Evolutionary conservation across 2,888 invertebrate species (phyloP), one percentile per base, ranked within the genome.

Genomic region (Callinectes sapidus): DNA sequence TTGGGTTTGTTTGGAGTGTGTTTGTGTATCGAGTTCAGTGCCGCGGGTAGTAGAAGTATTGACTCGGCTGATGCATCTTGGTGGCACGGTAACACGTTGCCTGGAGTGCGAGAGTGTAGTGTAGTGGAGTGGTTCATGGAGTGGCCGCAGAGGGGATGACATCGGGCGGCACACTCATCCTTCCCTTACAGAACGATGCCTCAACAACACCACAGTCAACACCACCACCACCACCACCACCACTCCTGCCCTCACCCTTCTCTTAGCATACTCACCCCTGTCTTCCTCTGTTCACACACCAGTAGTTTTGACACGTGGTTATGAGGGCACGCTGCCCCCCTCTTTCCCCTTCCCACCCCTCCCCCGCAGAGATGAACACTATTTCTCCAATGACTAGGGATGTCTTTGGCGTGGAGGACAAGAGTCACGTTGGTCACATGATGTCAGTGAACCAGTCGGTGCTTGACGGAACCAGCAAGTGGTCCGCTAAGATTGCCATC

Each of bases 401-500:
- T 96, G 99, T 99, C 96, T 99, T 98, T 97, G 97, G 98, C 96
- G 98, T 99, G 96, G 99, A 99, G 96, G 97, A 97, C 96, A 98
- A 98, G 96, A 98, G 97, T 95, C 99, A 99, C 96, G 96, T 97
- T 95, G 98, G 98, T 95, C 98, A 99, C 97, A 98, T 99, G 98
- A 98, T 98, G 96, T 97, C 98, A 95, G 99, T 99, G 96, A 99
- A 99, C 97, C 99, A 99, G 97, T 98, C 98, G 96, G 99, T 99
- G 95, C 97, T 99, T 96, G 99, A 99, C 96, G 99, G 99, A 96
- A 99, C 99, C 95, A 99, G 99, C 96, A 99, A 99, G 97, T 99
- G 99, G 99, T 99, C 99, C 96, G 99, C 99, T 96, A 99, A 99
- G 97, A 99, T 99, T 96, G 99, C 99, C 96, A 99, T 99, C 96